Evolutionary conservation across 2,797 vertebrate genomes (phyloP).

Genomic region (Menidia menidia): DNA sequence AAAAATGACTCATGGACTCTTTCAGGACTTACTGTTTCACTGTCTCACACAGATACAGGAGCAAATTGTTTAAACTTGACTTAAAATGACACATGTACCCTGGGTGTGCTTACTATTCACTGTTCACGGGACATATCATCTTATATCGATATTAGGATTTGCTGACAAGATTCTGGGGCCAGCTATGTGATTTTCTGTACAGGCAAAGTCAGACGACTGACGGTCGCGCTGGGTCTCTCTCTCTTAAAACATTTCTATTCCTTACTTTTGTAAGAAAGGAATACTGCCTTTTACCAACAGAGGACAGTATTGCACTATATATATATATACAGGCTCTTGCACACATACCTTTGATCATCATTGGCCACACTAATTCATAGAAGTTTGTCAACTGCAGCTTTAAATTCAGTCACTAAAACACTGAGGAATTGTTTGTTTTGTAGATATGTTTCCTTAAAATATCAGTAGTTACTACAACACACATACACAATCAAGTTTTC

Average conservation of each 20-base stretch:
- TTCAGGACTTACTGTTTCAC: not conserved
- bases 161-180: no score
- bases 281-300: conserved; percentile 39
- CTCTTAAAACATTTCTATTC: no score
- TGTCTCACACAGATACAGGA: not conserved
- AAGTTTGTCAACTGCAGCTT: not conserved
- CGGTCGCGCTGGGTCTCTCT: no score
- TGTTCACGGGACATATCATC: no score
- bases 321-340: not conserved
- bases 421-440: not conserved
- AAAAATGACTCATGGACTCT: no score
- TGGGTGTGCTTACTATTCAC: no score
- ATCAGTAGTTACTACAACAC: not conserved
- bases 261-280: not conserved
- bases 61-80: no score
- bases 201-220: no score
- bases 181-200: no score
- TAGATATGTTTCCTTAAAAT: not conserved
- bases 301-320: conserved; percentile 19
- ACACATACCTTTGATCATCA: not conserved
- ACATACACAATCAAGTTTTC: not conserved
- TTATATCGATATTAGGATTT: no score
- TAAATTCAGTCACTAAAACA: not conserved
- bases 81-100: no score
- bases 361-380: not conserved